Percentiles rank a stretch among this genome's conserved stretches.
These are phyloP conservation scores for Penelope pileata DNA, from an alignment of 2,113 vertebrate genomes.

Conservation along the genomic window DNA sequence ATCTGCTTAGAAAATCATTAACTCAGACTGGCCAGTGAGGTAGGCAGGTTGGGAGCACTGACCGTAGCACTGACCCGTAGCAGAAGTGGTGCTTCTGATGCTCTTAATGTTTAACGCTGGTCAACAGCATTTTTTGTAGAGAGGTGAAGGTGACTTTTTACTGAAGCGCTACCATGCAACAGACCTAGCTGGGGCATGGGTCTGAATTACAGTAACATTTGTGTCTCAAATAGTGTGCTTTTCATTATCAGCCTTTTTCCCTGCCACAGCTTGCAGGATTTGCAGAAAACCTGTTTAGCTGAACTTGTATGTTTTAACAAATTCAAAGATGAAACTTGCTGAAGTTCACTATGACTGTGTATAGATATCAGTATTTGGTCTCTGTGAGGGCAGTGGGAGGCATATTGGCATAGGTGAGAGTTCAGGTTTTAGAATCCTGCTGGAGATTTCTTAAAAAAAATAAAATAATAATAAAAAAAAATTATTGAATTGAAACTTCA, in stretches of 20 bases:
- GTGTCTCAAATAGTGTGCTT: neutral
- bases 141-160: neutral
- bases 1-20: constrained; percentile 39
- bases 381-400: neutral
- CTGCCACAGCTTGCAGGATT: neutral
- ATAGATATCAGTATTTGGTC: neutral
- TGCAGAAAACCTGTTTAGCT: neutral
- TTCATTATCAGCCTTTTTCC: neutral
- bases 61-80: neutral
- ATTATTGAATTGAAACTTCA: constrained; percentile 4
- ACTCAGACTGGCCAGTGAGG: neutral
- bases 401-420: neutral
- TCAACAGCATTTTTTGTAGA: neutral
- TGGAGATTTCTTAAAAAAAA: constrained; percentile 21
- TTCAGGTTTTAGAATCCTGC: neutral
- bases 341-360: neutral
- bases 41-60: neutral
- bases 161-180: neutral
- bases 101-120: neutral
- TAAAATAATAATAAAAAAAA: constrained; percentile 24
- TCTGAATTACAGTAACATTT: neutral
- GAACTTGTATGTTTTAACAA: neutral
- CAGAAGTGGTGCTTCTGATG: neutral
- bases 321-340: neutral
- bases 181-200: neutral